Percentiles rank a stretch among this genome's conserved stretches.
Evolutionary conservation across 2,888 invertebrate species (phyloP).

Genomic region (Tuta absoluta): DNA sequence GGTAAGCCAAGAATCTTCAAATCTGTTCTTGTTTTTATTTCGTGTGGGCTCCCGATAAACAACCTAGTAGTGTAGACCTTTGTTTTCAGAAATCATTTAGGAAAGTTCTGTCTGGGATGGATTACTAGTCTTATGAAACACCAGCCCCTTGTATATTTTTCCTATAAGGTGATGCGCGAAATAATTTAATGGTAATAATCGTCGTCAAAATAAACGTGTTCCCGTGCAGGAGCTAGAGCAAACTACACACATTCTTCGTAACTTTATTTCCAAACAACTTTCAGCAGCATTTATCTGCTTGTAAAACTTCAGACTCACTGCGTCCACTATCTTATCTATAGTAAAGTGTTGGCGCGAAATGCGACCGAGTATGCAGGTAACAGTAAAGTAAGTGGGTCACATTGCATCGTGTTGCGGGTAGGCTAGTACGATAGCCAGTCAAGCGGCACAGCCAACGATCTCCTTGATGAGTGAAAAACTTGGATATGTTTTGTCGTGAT

Average conservation of each 20-base stretch:
- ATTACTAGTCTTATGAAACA: too few relatives aligned
- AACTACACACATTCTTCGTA: neutral
- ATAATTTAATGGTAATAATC: too few relatives aligned
- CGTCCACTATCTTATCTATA: neutral
- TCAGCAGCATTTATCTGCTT: neutral
- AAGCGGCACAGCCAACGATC: conserved; percentile 53
- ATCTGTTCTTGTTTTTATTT: neutral
- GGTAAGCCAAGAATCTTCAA: neutral
- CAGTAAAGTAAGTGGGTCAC: conserved; percentile 60
- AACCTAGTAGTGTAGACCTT: too few relatives aligned
- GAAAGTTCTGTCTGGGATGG: too few relatives aligned
- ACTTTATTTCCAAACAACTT: neutral
- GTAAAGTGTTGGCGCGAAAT: neutral
- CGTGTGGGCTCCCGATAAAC: too few relatives aligned
- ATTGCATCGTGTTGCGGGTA: conserved; percentile 68
- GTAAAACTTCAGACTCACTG: conserved; percentile 20
- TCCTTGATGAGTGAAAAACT: neutral
- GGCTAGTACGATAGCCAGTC: conserved; percentile 41
- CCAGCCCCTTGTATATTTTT: too few relatives aligned
- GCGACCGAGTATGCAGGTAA: conserved; percentile 15
- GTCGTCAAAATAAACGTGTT: neutral
- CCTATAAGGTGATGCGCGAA: too few relatives aligned
- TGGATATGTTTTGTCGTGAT: neutral
- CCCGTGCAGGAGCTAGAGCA: too few relatives aligned
- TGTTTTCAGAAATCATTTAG: too few relatives aligned